Base-by-base conservation (phyloP, 2,113 vertebrate genomes). In the Etheostoma spectabile region DNA sequence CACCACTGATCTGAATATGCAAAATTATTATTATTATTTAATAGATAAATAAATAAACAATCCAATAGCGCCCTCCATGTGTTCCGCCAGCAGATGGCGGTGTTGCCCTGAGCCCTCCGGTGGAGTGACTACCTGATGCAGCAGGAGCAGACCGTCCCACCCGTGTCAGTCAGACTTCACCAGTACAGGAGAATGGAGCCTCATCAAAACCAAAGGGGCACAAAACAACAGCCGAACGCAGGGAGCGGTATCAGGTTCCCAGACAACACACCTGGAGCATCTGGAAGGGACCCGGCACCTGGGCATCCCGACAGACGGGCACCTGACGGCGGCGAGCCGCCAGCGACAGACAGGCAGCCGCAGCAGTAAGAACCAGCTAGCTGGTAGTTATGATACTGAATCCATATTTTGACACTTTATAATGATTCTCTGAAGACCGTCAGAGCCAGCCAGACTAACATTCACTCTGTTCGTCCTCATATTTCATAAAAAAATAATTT, bases 321-420 rank as follows among this genome's bases (percentile, higher is more conserved):
- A 13, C 15, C 73, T 38, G 83, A 56, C 10, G 1, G 21, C 15
- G 30, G 55, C 3, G 56, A 21, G 1, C 52, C 66, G 6, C 49
- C n/a, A 10, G n/a, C 18, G 6, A 18, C 71, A 5, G n/a, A 22
- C 69, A 53, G 82, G 12, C 51, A 76, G 33, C 86, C 82, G 0
- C 82, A 27, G 3, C 33, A 76, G 89, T 90, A 49, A 86, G 84
- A 21, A 42, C 38, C 8, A 38, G 38, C 38, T 83, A 1, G 27
- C 13, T 27, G 1, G 1, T 24, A 3, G 5, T 21, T 19, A 42
- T 42, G 38, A 2, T 42, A 42, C 38, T 42, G 38, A 10, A 42
- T 0, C 21, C 10, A 3, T 15, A 2, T 22, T 16, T 8, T 1
- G 21, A n/a, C 24, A 11, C 6, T 68, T 56, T 42, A 8, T 10